Base-by-base conservation (phyloP, 2,888 invertebrate species). In the Lasioglossum zephyrum region DNA sequence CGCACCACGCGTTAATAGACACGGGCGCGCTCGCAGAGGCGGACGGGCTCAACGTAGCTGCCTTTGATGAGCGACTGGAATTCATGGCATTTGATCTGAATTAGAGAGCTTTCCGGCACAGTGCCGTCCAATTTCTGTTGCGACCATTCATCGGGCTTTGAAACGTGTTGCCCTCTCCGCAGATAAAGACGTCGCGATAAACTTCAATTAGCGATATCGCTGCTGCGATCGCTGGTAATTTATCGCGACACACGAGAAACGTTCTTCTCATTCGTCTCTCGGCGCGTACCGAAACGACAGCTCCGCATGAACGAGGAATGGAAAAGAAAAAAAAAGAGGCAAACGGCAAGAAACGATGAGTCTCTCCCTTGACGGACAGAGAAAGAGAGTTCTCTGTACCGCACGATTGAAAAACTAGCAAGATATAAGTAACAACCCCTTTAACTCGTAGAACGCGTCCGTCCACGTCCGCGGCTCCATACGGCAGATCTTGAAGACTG, bases 401-500 rank as follows among this genome's bases (percentile, higher is more conserved):
- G 16, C 44, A 22, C 74, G 77, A 82, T 88, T 72, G 69, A 84
- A 80, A 83, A 60, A 80, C n/a, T 69, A 72, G 47, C 72, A 31
- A 77, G 77, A 73, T 79, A 80, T 60, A 70, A 80, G 80, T 73
- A 79, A 79, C 81, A 85, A 85, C 79, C 82, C 88, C 86, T 85
- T 86, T 79, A 86, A 82, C 73, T 73, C 60, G 77, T 77, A 81
- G 70, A 80, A 70, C 84, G 86, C 79, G 87, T 86, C 86, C 83
- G 85, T 85, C 77, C 84, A 80, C 73, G 31, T 66, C 66, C 66
- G 66, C 36, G 73, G 73, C 81, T 87, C 85, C 88, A 87, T 87
- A 87, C 90, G 66, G 57, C 79, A 41, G 82, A 86, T 79, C 87
- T 87, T 83, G 86, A 77, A 83, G 82, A 49, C 85, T 81, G 91